These are phyloP conservation scores for Delia radicum DNA, from an alignment of 1,140 invertebrate genomes.

Conservation along the genomic window DNA sequence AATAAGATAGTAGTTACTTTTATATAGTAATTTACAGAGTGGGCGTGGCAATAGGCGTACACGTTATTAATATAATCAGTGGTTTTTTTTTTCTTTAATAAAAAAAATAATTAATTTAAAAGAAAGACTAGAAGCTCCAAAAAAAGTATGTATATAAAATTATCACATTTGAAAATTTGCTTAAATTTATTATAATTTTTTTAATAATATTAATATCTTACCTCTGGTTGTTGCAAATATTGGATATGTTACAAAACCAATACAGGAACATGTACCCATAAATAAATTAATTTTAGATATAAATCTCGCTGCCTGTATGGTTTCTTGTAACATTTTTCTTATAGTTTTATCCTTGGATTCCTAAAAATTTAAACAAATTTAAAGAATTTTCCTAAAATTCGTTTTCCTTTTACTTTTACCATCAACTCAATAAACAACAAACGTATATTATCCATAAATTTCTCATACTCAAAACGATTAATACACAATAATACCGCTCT, in stretches of 20 bases:
- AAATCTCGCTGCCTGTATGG: slow-evolving; percentile 35
- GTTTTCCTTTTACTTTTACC: slow-evolving; percentile 25
- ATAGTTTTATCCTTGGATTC: slow-evolving; percentile 12
- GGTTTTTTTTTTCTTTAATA: too few relatives aligned
- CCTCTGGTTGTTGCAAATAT: slow-evolving; percentile 44
- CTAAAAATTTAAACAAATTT: not conserved
- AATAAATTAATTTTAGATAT: slow-evolving; percentile 43
- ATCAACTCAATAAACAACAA: slow-evolving; percentile 35
- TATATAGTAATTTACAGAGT: too few relatives aligned
- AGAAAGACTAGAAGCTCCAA: too few relatives aligned
- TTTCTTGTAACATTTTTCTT: slow-evolving; percentile 31
- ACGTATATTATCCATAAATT: slow-evolving; percentile 35
- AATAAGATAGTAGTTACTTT: too few relatives aligned
- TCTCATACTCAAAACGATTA: slow-evolving; percentile 38
- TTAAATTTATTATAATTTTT: not conserved
- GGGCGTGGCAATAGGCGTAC: too few relatives aligned
- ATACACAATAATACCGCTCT: slow-evolving; percentile 38
- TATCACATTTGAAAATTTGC: too few relatives aligned
- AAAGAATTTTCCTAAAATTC: not conserved
- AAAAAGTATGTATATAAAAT: too few relatives aligned
- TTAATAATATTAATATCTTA: slow-evolving; percentile 27
- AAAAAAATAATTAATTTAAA: too few relatives aligned
- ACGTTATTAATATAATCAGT: too few relatives aligned
- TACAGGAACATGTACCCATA: slow-evolving; percentile 43
- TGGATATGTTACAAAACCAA: slow-evolving; percentile 47